Base-by-base conservation (phyloP, 2,797 vertebrate species). In the Chlorospingus flavigularis region DNA sequence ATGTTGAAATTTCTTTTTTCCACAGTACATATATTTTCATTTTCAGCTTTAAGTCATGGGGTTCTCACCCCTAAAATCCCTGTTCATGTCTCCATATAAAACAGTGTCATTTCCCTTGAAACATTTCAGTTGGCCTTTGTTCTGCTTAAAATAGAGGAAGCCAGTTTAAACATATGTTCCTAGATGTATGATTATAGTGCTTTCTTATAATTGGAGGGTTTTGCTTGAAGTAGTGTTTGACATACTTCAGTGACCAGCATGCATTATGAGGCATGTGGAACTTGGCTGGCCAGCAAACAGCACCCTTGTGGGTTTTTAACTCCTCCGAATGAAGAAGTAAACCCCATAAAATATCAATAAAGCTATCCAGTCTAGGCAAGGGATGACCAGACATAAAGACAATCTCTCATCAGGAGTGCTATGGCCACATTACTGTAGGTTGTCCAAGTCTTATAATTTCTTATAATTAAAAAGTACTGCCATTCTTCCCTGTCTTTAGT, bases 161-260 rank as follows among this genome's bases (percentile, higher is more conserved):
- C 19, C 81, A 76, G 28, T 74, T 93, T 92, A 94, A 94, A 87
- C 40, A 61, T 67, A 79, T 67, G 58, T 95, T 96, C 66, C 57
- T 83, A 90, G 90, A 72, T 68, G n/a, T 51, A 70, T 17, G 2
- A 94, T 96, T 96, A 79, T 26, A 76, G 77, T n/a, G 43, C 0
- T 65, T 85, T 74, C 90, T 73, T 81, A 53, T 89, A 95, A 96
- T 85, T 93, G 50, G 19, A 88, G 60, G 63, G 73, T 66, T 93
- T 92, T 83, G 90, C 51, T 86, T 55, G 55, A 73, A 86, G 43
- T 45, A 70, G 43, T 63, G 54, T 86, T 95, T 92, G 28, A 94
- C 94, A 90, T 85, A 73, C 6, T 93, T 94, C 66, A 15, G 4
- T 91, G 75, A 91, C 37, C 66, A 89, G 50, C 62, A 86, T 63